These are phyloP conservation scores for Ophthalmolycus amberensis DNA, from an alignment of 2,113 vertebrate species.

Conservation along the genomic window DNA sequence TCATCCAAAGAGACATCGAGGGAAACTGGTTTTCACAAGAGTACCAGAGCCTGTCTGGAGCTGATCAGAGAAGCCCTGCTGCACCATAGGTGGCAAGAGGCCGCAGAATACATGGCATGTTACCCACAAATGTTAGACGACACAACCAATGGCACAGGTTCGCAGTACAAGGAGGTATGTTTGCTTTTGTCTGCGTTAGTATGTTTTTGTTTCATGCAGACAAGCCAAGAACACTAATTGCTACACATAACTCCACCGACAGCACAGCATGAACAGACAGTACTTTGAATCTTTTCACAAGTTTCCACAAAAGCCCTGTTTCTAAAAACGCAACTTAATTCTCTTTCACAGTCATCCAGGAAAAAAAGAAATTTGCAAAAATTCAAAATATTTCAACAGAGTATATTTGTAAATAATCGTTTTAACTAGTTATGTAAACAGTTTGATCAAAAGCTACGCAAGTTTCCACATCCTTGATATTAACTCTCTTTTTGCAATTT, in stretches of 20 bases:
- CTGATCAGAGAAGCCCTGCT: constrained; percentile 87
- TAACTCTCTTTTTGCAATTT: constrained; percentile 7
- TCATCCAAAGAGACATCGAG: constrained; percentile 41
- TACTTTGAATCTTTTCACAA: neutral
- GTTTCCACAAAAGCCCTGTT: neutral
- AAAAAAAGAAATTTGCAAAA: neutral
- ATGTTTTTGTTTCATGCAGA: neutral
- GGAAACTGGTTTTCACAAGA: constrained; percentile 82
- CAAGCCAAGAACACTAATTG: too few relatives aligned
- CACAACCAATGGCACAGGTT: constrained; percentile 4
- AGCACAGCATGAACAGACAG: neutral
- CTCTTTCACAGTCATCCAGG: neutral
- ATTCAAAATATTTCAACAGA: neutral
- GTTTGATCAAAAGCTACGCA: neutral
- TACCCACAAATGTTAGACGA: constrained; percentile 88
- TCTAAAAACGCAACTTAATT: neutral
- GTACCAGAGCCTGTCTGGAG: constrained; percentile 82
- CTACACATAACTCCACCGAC: neutral
- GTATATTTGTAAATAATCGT: neutral
- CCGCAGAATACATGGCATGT: constrained; percentile 85
- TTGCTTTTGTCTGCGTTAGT: neutral
- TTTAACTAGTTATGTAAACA: neutral
- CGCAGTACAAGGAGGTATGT: constrained; percentile 83
- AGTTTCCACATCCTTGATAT: neutral
- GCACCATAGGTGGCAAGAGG: constrained; percentile 89